Conservation (phyloP, 2,888 invertebrate species). For the Rosalia funebris region DNA sequence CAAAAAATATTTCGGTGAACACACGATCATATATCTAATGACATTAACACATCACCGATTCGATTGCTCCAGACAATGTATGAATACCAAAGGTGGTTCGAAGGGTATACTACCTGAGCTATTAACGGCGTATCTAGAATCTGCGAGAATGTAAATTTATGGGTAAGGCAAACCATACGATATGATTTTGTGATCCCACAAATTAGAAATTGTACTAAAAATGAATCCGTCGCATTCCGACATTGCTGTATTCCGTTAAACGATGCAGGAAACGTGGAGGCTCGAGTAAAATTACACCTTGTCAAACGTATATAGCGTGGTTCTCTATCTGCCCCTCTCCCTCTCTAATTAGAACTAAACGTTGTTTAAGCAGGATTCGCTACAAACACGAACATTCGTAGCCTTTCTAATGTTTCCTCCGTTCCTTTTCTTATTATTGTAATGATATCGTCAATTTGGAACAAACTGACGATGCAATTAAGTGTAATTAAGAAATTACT, state of each 20-base stretch:
- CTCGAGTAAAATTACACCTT: constrained; percentile 28
- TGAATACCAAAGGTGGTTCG: too few species aligned
- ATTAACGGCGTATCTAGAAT: constrained; percentile 11
- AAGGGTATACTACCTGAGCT: neutral
- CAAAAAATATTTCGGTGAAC: too few species aligned
- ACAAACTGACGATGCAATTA: constrained; percentile 42
- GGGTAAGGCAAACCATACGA: constrained; percentile 12
- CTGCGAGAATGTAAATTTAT: constrained; percentile 19
- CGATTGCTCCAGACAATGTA: too few species aligned
- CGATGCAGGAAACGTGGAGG: constrained; percentile 18
- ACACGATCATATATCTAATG: too few species aligned
- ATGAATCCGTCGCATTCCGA: neutral
- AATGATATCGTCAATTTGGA: constrained; percentile 48
- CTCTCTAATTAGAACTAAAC: constrained; percentile 32
- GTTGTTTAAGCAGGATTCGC: constrained; percentile 32
- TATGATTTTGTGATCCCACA: constrained; percentile 7
- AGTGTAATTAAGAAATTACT: constrained; percentile 43
- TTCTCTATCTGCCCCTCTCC: constrained; percentile 7
- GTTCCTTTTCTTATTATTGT: constrained; percentile 39
- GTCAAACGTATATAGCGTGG: constrained; percentile 18
- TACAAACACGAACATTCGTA: constrained; percentile 30
- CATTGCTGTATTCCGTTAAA: constrained; percentile 19
- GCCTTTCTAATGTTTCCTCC: constrained; percentile 41
- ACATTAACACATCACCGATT: too few species aligned
- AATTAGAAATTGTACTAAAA: constrained; percentile 11